A percentile compares a stretch with the other conserved stretches of the same genome.
Conservation (phyloP, 2,888 invertebrate genomes). For the Venusia cambrica region DNA sequence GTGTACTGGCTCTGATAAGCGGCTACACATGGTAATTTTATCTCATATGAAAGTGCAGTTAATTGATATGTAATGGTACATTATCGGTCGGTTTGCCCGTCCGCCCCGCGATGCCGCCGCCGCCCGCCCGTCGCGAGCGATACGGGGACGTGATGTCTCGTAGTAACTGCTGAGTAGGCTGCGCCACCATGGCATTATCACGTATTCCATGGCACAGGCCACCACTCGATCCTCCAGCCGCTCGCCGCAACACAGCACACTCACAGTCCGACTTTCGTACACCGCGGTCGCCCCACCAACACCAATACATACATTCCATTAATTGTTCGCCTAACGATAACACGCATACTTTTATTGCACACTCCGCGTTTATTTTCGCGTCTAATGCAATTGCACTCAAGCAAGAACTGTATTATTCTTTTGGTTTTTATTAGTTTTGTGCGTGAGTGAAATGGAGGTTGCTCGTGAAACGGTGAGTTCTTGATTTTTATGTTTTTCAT, state of each 20-base stretch:
- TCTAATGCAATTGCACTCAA: constrained; percentile 77
- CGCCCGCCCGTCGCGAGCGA: constrained; percentile 22
- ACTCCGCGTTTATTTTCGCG: constrained; percentile 63
- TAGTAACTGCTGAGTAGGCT: constrained; percentile 11
- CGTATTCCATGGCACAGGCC: constrained; percentile 17
- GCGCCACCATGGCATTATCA: constrained; percentile 8
- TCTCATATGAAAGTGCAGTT: constrained; percentile 62
- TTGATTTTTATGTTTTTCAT: constrained; percentile 27
- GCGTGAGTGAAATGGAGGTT: constrained; percentile 60
- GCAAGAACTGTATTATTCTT: constrained; percentile 64
- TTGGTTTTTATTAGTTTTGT: constrained; percentile 67
- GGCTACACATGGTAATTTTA: constrained; percentile 54
- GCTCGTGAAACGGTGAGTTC: constrained; percentile 62
- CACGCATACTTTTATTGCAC: constrained; percentile 61
- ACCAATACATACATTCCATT: constrained; percentile 69
- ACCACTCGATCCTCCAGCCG: constrained; percentile 19
- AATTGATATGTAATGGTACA: constrained; percentile 65
- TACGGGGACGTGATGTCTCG: constrained; percentile 20
- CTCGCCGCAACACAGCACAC: constrained; percentile 36
- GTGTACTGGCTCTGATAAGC: constrained; percentile 35
- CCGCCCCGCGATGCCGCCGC: constrained; percentile 9
- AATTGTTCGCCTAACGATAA: constrained; percentile 71
- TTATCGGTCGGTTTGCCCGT: constrained; percentile 4
- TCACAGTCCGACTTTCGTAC: constrained; percentile 50
- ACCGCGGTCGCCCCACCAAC: constrained; percentile 41